A percentile compares a stretch with the other conserved stretches of the same genome.
phyloP scores from a whole-genome alignment of 2,113 vertebrate species.

The Peromyscus leucopus region DNA sequence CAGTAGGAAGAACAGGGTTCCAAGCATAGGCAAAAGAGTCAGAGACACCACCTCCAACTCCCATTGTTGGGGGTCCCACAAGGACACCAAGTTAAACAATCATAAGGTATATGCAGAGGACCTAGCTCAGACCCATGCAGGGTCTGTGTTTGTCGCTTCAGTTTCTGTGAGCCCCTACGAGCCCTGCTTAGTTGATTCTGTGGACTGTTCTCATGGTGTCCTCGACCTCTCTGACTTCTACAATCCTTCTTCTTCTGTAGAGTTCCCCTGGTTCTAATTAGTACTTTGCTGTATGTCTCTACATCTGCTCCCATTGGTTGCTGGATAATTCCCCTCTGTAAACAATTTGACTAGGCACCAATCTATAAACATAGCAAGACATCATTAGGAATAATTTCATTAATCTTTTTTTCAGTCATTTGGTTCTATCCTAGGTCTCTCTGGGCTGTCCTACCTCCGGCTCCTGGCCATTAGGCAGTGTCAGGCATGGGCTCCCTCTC shows the following conservation, averaged over 20 bases:
- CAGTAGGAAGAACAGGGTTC: not conserved
- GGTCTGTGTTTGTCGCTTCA: too few relatives aligned
- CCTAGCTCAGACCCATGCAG: not conserved
- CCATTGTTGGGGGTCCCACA: not conserved
- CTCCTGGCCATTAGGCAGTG: not conserved
- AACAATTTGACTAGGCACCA: not conserved
- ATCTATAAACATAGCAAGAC: not conserved
- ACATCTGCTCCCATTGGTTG: too few relatives aligned
- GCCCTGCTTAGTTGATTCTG: too few relatives aligned
- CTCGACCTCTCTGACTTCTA: too few relatives aligned
- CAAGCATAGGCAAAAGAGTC: not conserved
- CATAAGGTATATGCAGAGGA: not conserved
- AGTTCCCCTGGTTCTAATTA: too few relatives aligned
- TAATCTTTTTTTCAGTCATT: not conserved
- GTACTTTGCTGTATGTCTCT: too few relatives aligned
- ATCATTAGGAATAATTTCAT: not conserved
- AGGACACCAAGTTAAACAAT: not conserved
- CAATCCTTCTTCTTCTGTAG: too few relatives aligned
- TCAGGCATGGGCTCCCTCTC: not conserved
- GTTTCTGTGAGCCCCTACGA: too few relatives aligned
- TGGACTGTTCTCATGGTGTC: too few relatives aligned
- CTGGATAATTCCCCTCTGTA: too few relatives aligned
- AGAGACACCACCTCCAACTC: not conserved
- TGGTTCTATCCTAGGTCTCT: not conserved
- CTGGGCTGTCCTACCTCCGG: not conserved